Percentiles rank a stretch among this genome's conserved stretches.
These are phyloP conservation scores for Aethes cnicana DNA, from an alignment of 2,888 invertebrate genomes.

Conservation along the genomic window DNA sequence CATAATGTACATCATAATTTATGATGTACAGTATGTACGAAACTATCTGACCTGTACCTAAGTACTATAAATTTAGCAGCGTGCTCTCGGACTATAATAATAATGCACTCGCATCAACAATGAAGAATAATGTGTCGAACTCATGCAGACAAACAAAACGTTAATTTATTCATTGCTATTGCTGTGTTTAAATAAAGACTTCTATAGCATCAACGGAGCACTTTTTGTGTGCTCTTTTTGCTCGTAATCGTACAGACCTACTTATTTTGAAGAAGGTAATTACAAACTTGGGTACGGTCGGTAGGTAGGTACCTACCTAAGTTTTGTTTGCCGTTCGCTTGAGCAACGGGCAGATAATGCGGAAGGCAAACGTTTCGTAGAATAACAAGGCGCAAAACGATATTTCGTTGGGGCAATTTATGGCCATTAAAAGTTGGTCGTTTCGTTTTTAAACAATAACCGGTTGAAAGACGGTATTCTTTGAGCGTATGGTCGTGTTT, in stretches of 20 bases:
- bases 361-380: slow-evolving; percentile 52
- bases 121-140: too few species aligned
- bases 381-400: slow-evolving; percentile 48
- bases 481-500: slow-evolving; percentile 66
- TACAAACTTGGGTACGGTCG: slow-evolving; percentile 14
- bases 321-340: slow-evolving; percentile 37
- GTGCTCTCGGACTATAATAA: neutral
- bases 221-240: slow-evolving; percentile 17
- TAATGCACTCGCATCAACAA: neutral
- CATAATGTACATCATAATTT: too few species aligned
- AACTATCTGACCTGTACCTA: too few species aligned
- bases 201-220: too few species aligned
- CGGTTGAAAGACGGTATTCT: slow-evolving; percentile 67
- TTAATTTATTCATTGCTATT: too few species aligned
- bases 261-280: slow-evolving; percentile 23
- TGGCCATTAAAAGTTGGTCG: slow-evolving; percentile 61
- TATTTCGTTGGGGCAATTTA: slow-evolving; percentile 63
- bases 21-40: too few species aligned
- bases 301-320: slow-evolving; percentile 27
- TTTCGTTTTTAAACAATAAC: slow-evolving; percentile 71
- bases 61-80: neutral
- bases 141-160: too few species aligned
- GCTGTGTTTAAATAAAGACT: too few species aligned
- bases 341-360: slow-evolving; percentile 42
- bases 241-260: too few species aligned